Evolutionary conservation across 2,797 vertebrate species (phyloP).

Genomic region (Channallabes apus): DNA sequence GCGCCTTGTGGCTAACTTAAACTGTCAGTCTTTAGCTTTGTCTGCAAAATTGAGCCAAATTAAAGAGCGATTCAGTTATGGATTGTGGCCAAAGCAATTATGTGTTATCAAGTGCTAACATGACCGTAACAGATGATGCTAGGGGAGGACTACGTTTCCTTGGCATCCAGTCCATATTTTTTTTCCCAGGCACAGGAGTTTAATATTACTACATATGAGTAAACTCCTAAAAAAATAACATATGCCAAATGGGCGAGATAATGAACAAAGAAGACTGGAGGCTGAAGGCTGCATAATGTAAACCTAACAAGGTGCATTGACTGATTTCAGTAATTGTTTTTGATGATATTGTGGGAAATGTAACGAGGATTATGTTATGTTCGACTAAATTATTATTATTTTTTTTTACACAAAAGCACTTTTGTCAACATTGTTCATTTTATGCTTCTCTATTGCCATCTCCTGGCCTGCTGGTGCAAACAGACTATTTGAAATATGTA

Average conservation of each 20-base stretch:
- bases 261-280: slow-evolving; percentile 6
- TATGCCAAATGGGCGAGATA: neutral
- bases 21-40: slow-evolving; percentile 66
- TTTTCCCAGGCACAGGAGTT: slow-evolving; percentile 11
- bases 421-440: neutral
- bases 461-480: slow-evolving; percentile 26
- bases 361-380: neutral
- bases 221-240: neutral
- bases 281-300: slow-evolving; percentile 14
- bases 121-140: slow-evolving; percentile 67
- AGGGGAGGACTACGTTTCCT: slow-evolving; percentile 59
- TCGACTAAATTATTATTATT: no score
- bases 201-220: neutral
- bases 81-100: slow-evolving; percentile 71
- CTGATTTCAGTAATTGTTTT: neutral
- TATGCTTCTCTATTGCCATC: slow-evolving; percentile 47
- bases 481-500: neutral
- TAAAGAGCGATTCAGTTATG: slow-evolving; percentile 68
- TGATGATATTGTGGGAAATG: neutral
- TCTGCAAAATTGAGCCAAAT: slow-evolving; percentile 69
- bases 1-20: slow-evolving; percentile 63
- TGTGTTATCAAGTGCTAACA: slow-evolving; percentile 38
- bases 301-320: neutral
- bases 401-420: no score
- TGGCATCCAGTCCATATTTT: slow-evolving; percentile 61